A percentile compares a stretch with the other conserved stretches of the same genome.
Conservation (phyloP, 2,797 vertebrate species). For the Triplophysa bombifrons region DNA sequence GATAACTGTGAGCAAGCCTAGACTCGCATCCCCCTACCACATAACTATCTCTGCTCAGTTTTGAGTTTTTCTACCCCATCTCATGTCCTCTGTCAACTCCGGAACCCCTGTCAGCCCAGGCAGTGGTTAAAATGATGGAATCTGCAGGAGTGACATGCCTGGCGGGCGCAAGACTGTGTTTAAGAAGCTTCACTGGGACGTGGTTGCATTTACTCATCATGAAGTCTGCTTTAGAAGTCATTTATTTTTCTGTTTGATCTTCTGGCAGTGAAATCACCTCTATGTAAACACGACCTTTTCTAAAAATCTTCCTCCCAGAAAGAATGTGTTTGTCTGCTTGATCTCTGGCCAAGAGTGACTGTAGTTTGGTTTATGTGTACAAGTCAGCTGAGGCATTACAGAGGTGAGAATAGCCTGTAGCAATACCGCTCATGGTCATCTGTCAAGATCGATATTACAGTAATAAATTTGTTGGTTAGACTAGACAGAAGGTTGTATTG, state of each 20-base stretch:
- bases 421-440: neutral
- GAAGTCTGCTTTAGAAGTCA: constrained; percentile 5
- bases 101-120: neutral
- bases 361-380: constrained; percentile 20
- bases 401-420: constrained; percentile 33
- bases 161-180: constrained; percentile 26
- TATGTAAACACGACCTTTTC: constrained; percentile 28
- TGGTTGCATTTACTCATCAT: neutral
- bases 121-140: constrained; percentile 19
- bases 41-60: constrained; percentile 11
- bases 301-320: constrained; percentile 15
- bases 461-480: no score
- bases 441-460: no score
- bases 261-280: constrained; percentile 18
- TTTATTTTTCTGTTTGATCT: constrained; percentile 23
- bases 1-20: constrained; percentile 40
- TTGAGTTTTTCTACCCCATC: neutral
- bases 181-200: constrained; percentile 22
- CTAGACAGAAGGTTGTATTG: no score
- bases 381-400: constrained; percentile 35
- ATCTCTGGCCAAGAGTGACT: constrained; percentile 35
- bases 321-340: constrained; percentile 32
- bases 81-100: constrained; percentile 1
- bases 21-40: constrained; percentile 46
- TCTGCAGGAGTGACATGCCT: neutral